Percentiles rank a stretch among this genome's conserved stretches.
These are phyloP conservation scores for Agonum fuliginosum DNA, from an alignment of 2,888 invertebrate genomes.

Conservation along the genomic window DNA sequence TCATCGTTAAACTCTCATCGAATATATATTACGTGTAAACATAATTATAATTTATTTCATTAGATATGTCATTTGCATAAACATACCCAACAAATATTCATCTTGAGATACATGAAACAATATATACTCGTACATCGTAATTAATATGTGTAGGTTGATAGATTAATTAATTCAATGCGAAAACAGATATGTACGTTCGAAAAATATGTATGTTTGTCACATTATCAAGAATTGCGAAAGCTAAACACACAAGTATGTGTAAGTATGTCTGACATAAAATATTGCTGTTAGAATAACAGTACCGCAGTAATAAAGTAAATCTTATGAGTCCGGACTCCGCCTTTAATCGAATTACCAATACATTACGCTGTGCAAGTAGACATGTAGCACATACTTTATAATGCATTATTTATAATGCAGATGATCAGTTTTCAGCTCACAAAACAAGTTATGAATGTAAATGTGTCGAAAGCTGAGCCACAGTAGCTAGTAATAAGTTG, in stretches of 20 bases:
- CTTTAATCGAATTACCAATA: slow-evolving; percentile 45
- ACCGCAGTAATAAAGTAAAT: slow-evolving; percentile 22
- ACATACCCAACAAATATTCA: too few species aligned
- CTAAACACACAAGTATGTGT: background rate
- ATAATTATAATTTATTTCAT: too few species aligned
- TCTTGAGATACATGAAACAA: too few species aligned
- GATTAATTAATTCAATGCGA: background rate
- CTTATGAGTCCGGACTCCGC: slow-evolving; percentile 13
- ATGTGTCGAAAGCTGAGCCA: slow-evolving; percentile 21
- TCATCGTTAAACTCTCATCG: too few species aligned
- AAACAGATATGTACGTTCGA: background rate
- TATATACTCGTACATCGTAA: too few species aligned
- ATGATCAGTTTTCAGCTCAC: slow-evolving; percentile 35
- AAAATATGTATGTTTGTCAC: background rate
- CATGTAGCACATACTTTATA: slow-evolving; percentile 48
- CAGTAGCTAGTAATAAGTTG: slow-evolving; percentile 53
- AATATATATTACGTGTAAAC: too few species aligned
- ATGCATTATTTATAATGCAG: slow-evolving; percentile 50
- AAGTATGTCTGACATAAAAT: slow-evolving; percentile 23
- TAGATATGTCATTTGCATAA: too few species aligned
- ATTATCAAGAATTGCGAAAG: background rate
- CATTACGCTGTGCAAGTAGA: slow-evolving; percentile 38
- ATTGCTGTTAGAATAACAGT: slow-evolving; percentile 35
- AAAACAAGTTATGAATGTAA: slow-evolving; percentile 48
- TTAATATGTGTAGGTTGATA: too few species aligned